Evolutionary conservation across 1,140 invertebrate species (phyloP), one percentile per base, ranked within the genome.

Genomic region (Dendroctonus valens): DNA sequence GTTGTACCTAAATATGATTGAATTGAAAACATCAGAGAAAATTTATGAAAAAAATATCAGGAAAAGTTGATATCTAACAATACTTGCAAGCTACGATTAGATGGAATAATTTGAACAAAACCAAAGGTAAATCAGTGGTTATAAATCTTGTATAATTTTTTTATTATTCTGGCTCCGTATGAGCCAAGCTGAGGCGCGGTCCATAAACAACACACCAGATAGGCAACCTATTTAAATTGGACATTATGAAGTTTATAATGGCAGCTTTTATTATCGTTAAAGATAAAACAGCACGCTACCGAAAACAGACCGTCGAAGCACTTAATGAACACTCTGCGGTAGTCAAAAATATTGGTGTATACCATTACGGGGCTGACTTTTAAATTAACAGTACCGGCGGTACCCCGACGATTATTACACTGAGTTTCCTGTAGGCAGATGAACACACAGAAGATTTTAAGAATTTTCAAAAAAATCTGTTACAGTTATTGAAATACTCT

Each of bases 211-310:
- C 54, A 57, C 41, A 40, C 15, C 41, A 41, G 49, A 64, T 62
- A 62, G 11, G n/a, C 51, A 42, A 37, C 49, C 26, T 54, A 62
- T 62, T 62, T 62, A 62, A 53, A 62, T 62, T 62, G 60, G 49
- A 54, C 51, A 15, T 52, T 62, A 62, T 41, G 49, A 62, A 54
- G 60, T 46, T 52, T 64, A 44, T 55, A 64, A 46, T 57, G 62
- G 62, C 62, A 11, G 54, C 48, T 64, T 64, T 55, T 64, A 64
- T 64, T 64, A 64, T 41, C 15, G 26, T 58, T 40, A 50, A 48
- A 57, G 62, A 64, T 64, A 64, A 64, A 64, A 64, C 62, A 64
- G 62, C 62, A 58, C 48, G 62, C 62, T 64, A 64, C 62, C 53
- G 62, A 64, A 64, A 55, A 64, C 53, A 64, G 48, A 46, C 58